Base-by-base conservation (phyloP, 2,888 invertebrate genomes). In the Cloeon dipterum region DNA sequence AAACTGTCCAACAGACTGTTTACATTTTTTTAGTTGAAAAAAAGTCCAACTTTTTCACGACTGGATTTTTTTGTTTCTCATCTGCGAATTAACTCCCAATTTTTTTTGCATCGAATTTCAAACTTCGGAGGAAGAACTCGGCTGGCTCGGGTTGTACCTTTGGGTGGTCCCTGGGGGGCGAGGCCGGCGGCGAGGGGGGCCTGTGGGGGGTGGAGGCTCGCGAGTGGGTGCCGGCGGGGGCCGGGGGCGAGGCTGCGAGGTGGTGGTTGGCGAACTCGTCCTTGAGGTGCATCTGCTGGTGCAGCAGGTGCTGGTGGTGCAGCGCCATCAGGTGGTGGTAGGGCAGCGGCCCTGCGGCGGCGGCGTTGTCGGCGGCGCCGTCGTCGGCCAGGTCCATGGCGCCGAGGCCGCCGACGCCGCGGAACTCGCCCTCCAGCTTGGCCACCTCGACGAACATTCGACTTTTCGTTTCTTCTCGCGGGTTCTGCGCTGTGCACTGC, bases 261-360 rank as follows among this genome's bases (percentile, higher is more conserved):
- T n/a, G n/a, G n/a, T n/a, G n/a, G 16, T n/a, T 29, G 5, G 29
- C 29, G 16, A 29, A 29, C 16, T 29, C 29, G 29, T 29, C 29
- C n/a, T 29, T 29, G 16, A 29, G 29, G n/a, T 29, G 37, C 13
- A 23, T 32, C 37, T 37, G 37, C 20, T 37, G 37, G 32, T 37
- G 37, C 14, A 37, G 32, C 13, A 38, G 25, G 19, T 38, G 38
- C 18, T 36, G 36, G 18, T 36, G 36, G 16, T 36, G 36, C n/a
- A 26, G 36, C 23, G 23, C 25, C 17, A 36, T 25, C 33, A 33
- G 33, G 19, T 34, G 34, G 4, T 38, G 38, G 19, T 38, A 33
- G 17, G 36, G 36, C 17, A 33, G 34, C 23, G 17, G 13, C n/a
- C n/a, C n/a, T 21, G 21, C 10, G 5, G 7, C 29, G 13, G n/a